Evolutionary conservation across 2,797 vertebrate species (phyloP).

Genomic region (Echeneis naucrates): DNA sequence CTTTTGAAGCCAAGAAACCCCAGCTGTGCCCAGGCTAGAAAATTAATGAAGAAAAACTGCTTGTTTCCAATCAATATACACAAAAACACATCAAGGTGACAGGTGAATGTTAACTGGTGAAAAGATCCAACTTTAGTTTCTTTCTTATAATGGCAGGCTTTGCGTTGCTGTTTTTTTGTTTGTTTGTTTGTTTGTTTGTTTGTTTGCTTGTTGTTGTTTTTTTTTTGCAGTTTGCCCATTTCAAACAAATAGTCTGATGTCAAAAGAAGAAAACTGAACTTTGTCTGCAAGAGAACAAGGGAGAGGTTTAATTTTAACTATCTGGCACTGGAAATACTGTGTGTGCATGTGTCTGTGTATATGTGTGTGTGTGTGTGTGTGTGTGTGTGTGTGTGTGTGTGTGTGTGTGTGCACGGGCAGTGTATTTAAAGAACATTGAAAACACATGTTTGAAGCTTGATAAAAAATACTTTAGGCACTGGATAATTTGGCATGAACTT

Average conservation of each 20-base stretch:
- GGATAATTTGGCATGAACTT: constrained; percentile 72
- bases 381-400: constrained; percentile 34
- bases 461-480: constrained; percentile 77
- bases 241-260: constrained; percentile 16
- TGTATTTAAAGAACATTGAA: constrained; percentile 83
- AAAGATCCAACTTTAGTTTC: background rate
- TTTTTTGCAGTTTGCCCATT: background rate
- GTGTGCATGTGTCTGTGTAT: constrained; percentile 31
- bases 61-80: background rate
- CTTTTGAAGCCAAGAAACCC: background rate
- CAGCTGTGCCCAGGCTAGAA: background rate
- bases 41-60: background rate
- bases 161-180: background rate
- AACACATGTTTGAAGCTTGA: constrained; percentile 84
- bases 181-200: too few relatives aligned
- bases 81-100: background rate
- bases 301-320: constrained; percentile 65
- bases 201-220: too few relatives aligned
- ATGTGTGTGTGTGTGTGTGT: constrained; percentile 34
- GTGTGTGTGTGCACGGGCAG: constrained; percentile 20
- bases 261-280: constrained; percentile 37
- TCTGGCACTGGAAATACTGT: constrained; percentile 58
- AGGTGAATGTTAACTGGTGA: background rate
- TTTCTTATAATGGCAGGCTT: constrained; percentile 4
- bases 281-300: constrained; percentile 60